A percentile compares a stretch with the other conserved stretches of the same genome.
Conservation (phyloP, 2,113 vertebrate genomes). For the Hydropotes inermis region DNA sequence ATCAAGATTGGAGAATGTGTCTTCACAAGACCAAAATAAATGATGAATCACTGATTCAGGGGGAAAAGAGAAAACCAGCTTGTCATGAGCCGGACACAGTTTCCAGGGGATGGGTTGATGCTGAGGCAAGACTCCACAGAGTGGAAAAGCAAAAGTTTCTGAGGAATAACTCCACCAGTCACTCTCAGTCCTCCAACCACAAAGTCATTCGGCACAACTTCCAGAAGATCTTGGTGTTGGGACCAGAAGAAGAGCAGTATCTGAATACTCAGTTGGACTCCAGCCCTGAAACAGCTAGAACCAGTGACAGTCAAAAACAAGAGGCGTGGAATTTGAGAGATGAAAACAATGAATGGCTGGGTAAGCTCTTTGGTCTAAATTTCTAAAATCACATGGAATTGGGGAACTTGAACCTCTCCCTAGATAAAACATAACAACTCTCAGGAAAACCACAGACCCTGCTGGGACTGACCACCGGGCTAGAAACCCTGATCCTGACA, state of each 20-base stretch:
- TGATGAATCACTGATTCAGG: not conserved
- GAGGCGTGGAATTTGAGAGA: not conserved
- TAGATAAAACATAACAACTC: not conserved
- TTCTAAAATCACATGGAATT: not conserved
- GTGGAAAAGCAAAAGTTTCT: not conserved
- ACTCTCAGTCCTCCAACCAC: not conserved
- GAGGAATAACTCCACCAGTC: not conserved
- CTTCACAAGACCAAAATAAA: constrained; percentile 37
- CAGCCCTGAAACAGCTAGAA: not conserved
- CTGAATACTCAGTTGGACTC: not conserved
- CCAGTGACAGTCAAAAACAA: not conserved
- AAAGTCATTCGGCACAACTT: not conserved
- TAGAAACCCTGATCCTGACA: not conserved
- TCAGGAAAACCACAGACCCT: not conserved
- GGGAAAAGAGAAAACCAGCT: not conserved
- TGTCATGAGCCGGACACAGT: not conserved
- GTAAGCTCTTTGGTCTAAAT: not conserved
- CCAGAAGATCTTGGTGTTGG: not conserved
- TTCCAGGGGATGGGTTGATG: not conserved
- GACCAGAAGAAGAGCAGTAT: not conserved
- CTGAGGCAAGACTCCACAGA: not conserved
- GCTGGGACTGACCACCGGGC: not conserved
- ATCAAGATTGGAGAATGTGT: constrained; percentile 31
- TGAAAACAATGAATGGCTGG: not conserved
- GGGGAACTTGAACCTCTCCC: not conserved